Base-by-base conservation (phyloP, 2,113 vertebrate species). In the Aleadryas rufinucha region DNA sequence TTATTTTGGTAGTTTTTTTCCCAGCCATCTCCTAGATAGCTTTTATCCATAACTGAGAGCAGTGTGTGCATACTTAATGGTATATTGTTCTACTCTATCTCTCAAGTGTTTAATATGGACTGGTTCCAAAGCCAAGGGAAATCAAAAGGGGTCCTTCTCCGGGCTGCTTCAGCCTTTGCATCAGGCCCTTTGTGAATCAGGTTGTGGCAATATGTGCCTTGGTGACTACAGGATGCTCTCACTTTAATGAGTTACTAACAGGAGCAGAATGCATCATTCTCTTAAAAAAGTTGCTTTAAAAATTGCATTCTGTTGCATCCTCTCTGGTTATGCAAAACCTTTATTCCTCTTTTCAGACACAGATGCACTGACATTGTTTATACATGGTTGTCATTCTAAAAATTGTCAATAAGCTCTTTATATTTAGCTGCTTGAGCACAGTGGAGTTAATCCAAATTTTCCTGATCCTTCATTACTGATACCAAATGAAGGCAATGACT, bases 401-500 rank as follows among this genome's bases (percentile, higher is more conserved):
- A 93, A 68, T 28, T 69, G 85, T 78, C 86, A 78, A 64, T 93
- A 90, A 82, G 68, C 53, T 81, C 68, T 77, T 91, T 80, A 68
- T 74, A 74, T 90, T 72, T 57, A 90, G 60, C 52, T 93, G 49
- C 68, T 95, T 8, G 14, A 90, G 70, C 50, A 90, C n/a, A 18
- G 72, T 60, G 66, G 87, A 89, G 44, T 80, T 90, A 72, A 82
- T 96, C 91, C 94, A 92, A 96, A 97, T 90, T 59, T 90, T 89
- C 82, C 86, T 69, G 83, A 72, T 75, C 74, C 59, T 93, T 96
- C 93, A 90, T 93, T 93, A 90, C 69, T 60, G 82, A 96, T 92
- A 96, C 15, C 65, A 94, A 91, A 94, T 84, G 53, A 95, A 91
- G 93, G 95, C 83, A 95, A 96, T 80, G 87, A 57, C 60, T 88